Base-by-base conservation (phyloP, 2,113 vertebrate genomes). In the Psettodes erumei region DNA sequence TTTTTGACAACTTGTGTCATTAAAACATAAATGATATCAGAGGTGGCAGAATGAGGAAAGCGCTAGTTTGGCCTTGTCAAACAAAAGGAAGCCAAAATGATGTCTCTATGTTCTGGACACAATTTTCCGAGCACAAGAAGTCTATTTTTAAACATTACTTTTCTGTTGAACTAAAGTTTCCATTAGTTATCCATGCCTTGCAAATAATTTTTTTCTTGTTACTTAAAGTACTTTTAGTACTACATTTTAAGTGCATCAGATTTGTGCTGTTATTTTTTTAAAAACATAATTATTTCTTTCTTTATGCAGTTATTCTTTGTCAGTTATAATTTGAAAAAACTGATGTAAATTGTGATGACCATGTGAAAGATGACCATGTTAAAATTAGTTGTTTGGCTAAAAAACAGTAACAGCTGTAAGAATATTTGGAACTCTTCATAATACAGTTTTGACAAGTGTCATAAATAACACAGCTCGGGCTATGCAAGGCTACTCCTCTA, bases 351-450 rank as follows among this genome's bases (percentile, higher is more conserved):
- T 11, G 19, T 56, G 40, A 62, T 6, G 61, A 16, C 9, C 45
- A 12, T 30, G 45, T 21, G 13, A n/a, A n/a, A n/a, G n/a, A n/a
- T n/a, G n/a, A n/a, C n/a, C n/a, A n/a, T n/a, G n/a, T 16, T 1
- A 56, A 50, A 55, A 25, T 45, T 6, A 25, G 16, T 23, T 40
- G 30, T 32, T 60, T 64, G 47, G 23, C 54, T 62, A 45, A 28
- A 11, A 68, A 56, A 78, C 33, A 65, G 30, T 51, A 82, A 55
- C 75, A 82, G 79, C 75, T 76, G 79, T 18, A 68, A 58, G 50
- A 58, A 66, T 18, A 30, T 45, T 37, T 81, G 62, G 61, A 67
- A 51, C 40, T 42, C 25, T 45, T 62, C 45, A 61, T 54, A 16
- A 69, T 40, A 9, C 64, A 33, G 7, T 56, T 63, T 42, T 69